These are phyloP conservation scores for Philotrypesis tridentata DNA, from an alignment of 1,140 invertebrate genomes.

Conservation along the genomic window DNA sequence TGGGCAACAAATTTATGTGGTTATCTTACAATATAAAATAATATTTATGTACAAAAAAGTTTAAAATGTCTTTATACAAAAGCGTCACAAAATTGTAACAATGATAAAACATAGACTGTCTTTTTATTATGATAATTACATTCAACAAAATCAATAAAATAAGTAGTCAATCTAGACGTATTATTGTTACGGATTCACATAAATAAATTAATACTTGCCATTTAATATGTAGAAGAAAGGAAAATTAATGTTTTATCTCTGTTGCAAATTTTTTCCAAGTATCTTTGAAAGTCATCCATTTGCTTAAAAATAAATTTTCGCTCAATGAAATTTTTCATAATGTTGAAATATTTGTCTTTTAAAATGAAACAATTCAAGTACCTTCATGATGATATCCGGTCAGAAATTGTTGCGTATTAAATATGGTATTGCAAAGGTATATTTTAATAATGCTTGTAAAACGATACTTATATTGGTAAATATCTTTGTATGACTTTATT, in stretches of 20 bases:
- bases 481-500: conserved; percentile 4
- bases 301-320: not conserved
- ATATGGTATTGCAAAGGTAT: not conserved
- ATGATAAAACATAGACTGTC: conserved; percentile 33
- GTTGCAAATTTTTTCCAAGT: conserved; percentile 18
- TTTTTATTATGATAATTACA: not conserved
- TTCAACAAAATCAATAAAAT: conserved; percentile 10
- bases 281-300: not conserved
- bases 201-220: not conserved
- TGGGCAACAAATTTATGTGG: not conserved
- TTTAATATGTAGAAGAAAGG: not conserved
- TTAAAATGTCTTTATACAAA: conserved; percentile 30
- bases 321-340: conserved; percentile 1
- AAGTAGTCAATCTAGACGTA: conserved; percentile 11
- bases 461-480: not conserved
- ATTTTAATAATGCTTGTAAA: not conserved
- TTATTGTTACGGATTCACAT: not conserved
- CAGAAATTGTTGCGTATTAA: not conserved
- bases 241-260: conserved; percentile 9
- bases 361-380: not conserved
- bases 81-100: conserved; percentile 11
- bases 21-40: conserved; percentile 28
- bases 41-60: conserved; percentile 40
- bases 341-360: not conserved
- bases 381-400: not conserved